phyloP scores from a whole-genome alignment of 2,797 vertebrate genomes.

The Heteromormyrus szaboi region DNA sequence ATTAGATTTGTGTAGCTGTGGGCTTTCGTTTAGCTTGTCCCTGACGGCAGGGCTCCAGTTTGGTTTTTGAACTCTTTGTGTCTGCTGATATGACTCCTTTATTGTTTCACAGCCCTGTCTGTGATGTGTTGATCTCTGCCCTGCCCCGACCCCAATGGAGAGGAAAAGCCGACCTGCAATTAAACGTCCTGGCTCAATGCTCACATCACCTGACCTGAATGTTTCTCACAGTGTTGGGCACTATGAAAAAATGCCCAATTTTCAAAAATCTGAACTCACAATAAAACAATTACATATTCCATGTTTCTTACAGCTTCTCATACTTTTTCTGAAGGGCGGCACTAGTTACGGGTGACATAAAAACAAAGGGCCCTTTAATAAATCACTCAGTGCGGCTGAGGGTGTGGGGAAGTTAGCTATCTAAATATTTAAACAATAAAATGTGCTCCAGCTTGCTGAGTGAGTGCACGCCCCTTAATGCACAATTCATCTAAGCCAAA shows the following conservation, averaged over 20 bases:
- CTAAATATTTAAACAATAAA: constrained; percentile 22
- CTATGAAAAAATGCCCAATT: background rate
- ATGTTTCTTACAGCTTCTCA: background rate
- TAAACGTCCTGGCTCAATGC: background rate
- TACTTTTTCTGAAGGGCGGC: background rate
- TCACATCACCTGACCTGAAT: background rate
- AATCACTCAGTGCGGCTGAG: constrained; percentile 43
- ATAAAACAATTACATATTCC: background rate
- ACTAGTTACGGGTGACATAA: constrained; percentile 34
- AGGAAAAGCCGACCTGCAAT: background rate
- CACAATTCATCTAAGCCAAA: background rate
- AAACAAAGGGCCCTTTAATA: constrained; percentile 44
- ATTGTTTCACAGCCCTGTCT: background rate
- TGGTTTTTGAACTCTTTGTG: background rate
- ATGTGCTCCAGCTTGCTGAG: constrained; percentile 24
- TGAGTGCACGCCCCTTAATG: background rate
- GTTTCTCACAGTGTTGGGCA: background rate
- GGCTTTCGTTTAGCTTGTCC: background rate
- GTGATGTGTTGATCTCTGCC: background rate
- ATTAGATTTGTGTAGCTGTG: background rate
- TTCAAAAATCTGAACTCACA: background rate
- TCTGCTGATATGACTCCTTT: background rate
- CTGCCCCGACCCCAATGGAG: background rate
- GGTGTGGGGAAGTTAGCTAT: constrained; percentile 34
- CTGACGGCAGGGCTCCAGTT: background rate